These are phyloP conservation scores for Andrena camellia DNA, from an alignment of 2,888 invertebrate genomes.

Conservation along the genomic window DNA sequence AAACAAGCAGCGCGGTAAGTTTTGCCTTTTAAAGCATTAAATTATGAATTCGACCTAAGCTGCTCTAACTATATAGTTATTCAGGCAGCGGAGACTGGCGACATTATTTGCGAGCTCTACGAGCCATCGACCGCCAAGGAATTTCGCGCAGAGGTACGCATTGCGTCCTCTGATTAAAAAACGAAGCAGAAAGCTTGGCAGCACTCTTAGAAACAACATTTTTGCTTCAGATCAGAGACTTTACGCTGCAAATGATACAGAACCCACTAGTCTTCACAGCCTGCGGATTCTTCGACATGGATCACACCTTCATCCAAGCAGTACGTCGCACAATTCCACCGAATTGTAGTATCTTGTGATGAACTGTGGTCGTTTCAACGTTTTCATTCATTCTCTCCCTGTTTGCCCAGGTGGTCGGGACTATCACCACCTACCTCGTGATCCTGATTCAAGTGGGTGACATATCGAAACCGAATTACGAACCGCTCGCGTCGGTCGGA, in stretches of 20 bases:
- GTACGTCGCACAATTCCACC: slow-evolving; percentile 58
- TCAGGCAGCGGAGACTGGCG: slow-evolving; percentile 74
- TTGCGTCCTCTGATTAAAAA: too few relatives aligned
- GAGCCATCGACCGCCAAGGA: slow-evolving; percentile 70
- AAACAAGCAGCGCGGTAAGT: slow-evolving; percentile 61
- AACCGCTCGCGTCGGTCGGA: background rate
- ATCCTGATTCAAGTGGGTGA: slow-evolving; percentile 77
- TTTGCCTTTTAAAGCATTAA: background rate
- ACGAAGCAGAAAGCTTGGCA: background rate
- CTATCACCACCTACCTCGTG: slow-evolving; percentile 77
- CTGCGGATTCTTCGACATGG: slow-evolving; percentile 74
- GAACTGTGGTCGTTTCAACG: background rate
- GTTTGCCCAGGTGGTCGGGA: slow-evolving; percentile 70
- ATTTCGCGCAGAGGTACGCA: slow-evolving; percentile 71
- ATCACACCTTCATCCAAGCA: slow-evolving; percentile 72
- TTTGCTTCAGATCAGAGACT: slow-evolving; percentile 73
- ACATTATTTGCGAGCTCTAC: slow-evolving; percentile 76
- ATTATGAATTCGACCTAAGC: background rate
- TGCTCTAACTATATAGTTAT: background rate
- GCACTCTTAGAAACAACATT: background rate
- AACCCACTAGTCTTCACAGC: slow-evolving; percentile 76
- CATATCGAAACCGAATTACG: background rate
- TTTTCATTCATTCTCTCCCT: background rate
- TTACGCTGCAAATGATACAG: slow-evolving; percentile 76
- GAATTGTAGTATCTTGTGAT: too few relatives aligned